Evolutionary conservation across 2,113 vertebrate species (phyloP).

Genomic region (Poeciliopsis retropinna): DNA sequence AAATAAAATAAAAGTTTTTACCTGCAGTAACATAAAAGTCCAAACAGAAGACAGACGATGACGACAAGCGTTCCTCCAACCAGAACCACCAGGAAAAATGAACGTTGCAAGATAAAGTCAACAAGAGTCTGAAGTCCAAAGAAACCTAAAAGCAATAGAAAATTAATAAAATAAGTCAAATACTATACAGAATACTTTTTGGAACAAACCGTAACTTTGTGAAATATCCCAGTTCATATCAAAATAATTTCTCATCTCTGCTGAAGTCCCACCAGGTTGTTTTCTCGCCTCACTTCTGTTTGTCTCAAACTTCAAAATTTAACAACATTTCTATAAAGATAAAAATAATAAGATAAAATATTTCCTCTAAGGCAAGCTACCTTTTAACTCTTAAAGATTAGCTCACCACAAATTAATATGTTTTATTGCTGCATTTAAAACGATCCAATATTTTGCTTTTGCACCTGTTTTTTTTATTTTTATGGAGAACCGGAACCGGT

Average conservation of each 20-base stretch:
- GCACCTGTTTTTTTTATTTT: no score
- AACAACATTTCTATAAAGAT: background rate
- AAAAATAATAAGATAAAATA: no score
- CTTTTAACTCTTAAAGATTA: background rate
- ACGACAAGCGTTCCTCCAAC: constrained; percentile 84
- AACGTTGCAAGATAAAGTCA: constrained; percentile 85
- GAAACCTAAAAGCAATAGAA: constrained; percentile 69
- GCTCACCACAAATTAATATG: background rate
- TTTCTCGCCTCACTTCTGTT: no score
- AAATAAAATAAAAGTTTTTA: constrained; percentile 62
- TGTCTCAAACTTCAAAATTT: background rate
- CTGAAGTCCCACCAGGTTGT: no score
- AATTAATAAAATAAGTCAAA: background rate
- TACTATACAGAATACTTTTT: no score
- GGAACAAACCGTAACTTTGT: no score
- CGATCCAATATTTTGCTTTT: no score
- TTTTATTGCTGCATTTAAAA: no score
- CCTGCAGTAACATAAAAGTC: constrained; percentile 87
- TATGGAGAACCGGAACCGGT: no score
- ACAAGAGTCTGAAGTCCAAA: constrained; percentile 73
- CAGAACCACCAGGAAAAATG: constrained; percentile 82
- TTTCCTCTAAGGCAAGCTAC: background rate
- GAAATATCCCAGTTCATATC: no score
- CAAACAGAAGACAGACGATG: constrained; percentile 81
- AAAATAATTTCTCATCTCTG: no score